Evolutionary conservation across 2,888 invertebrate species (phyloP).

Genomic region (Agrochola lota): DNA sequence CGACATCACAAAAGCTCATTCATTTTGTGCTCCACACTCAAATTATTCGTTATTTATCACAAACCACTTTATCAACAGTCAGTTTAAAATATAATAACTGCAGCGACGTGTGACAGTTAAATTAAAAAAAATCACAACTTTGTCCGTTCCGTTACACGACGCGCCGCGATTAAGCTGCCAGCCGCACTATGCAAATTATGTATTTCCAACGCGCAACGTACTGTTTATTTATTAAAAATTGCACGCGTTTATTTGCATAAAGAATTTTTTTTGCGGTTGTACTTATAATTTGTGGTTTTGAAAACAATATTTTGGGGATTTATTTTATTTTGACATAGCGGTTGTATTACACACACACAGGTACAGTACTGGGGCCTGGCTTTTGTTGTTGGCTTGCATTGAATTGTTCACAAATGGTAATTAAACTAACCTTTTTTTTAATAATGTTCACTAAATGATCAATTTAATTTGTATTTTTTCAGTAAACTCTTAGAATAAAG

Average conservation of each 20-base stretch:
- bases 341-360: neutral
- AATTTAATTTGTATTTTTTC: too few relatives aligned
- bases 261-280: conserved; percentile 31
- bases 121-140: conserved; percentile 52
- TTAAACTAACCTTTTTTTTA: neutral
- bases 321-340: neutral
- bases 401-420: neutral
- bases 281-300: conserved; percentile 20
- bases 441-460: too few relatives aligned
- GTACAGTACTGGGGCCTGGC: neutral
- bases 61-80: conserved; percentile 54
- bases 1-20: conserved; percentile 27
- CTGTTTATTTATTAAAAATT: conserved; percentile 60
- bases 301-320: conserved; percentile 2
- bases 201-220: conserved; percentile 46
- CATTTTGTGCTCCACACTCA: conserved; percentile 14
- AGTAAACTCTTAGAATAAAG: too few relatives aligned
- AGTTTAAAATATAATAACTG: conserved; percentile 52
- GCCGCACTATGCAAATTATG: conserved; percentile 60
- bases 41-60: conserved; percentile 46
- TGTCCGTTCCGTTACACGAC: conserved; percentile 39
- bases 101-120: conserved; percentile 58
- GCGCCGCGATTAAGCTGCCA: conserved; percentile 61
- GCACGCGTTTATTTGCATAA: conserved; percentile 48
- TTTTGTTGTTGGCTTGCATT: neutral